These are phyloP conservation scores for Dioctria rufipes DNA, from an alignment of 2,888 invertebrate genomes.

Conservation along the genomic window DNA sequence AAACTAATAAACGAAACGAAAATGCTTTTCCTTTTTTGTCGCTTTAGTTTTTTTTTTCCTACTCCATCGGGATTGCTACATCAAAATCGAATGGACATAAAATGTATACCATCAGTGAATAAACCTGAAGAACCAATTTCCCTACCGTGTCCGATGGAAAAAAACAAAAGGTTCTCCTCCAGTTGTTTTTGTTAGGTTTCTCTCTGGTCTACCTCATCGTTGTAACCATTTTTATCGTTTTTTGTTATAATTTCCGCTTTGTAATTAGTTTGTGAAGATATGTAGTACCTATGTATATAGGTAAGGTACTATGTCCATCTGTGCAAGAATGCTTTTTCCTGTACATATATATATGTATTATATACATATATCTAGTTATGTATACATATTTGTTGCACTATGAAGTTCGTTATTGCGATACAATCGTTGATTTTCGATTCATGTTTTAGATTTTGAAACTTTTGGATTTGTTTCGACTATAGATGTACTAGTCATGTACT, in stretches of 20 bases:
- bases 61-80: not conserved
- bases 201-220: conserved; percentile 38
- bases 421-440: not conserved
- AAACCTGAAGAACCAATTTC: conserved; percentile 49
- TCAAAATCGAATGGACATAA: conserved; percentile 44
- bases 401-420: not conserved
- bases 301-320: conserved; percentile 13
- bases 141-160: conserved; percentile 39
- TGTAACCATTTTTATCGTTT: conserved; percentile 41
- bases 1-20: conserved; percentile 51
- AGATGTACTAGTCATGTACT: no score
- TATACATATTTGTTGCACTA: not conserved
- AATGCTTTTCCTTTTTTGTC: conserved; percentile 32
- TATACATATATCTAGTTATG: no score
- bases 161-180: conserved; percentile 50
- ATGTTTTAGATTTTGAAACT: no score
- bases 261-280: conserved; percentile 57
- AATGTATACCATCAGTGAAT: conserved; percentile 50
- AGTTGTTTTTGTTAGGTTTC: conserved; percentile 20
- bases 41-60: not conserved
- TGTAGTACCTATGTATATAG: not conserved
- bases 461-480: not conserved
- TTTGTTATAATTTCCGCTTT: conserved; percentile 58
- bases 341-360: not conserved
- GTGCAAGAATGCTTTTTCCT: not conserved